These are phyloP conservation scores for Thumatha senex DNA, from an alignment of 2,888 invertebrate genomes.

Conservation along the genomic window DNA sequence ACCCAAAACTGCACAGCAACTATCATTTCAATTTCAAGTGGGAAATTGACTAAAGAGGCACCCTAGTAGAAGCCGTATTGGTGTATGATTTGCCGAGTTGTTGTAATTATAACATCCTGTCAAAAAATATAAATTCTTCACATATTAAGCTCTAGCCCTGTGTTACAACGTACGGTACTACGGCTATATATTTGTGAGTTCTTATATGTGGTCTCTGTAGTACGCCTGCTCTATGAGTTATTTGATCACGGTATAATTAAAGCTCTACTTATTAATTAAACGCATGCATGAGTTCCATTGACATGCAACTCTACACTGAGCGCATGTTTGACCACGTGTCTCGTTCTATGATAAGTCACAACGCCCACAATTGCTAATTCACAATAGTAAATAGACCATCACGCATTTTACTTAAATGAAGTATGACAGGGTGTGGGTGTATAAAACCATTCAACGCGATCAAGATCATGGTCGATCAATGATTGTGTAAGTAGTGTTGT, in stretches of 20 bases:
- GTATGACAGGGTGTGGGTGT: constrained; percentile 25
- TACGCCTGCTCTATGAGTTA: no score
- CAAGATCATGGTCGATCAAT: constrained; percentile 27
- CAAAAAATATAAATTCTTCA: no score
- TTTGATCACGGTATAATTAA: constrained; percentile 18
- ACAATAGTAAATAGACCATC: constrained; percentile 19
- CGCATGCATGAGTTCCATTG: constrained; percentile 39
- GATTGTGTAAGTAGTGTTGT: constrained; percentile 17
- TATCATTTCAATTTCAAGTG: no score
- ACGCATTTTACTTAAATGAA: constrained; percentile 17
- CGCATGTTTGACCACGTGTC: constrained; percentile 51
- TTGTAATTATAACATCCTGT: no score
- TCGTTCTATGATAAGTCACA: constrained; percentile 18
- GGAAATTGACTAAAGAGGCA: no score
- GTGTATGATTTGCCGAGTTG: no score
- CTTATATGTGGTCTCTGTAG: no score
- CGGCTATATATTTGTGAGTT: no score
- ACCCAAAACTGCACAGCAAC: no score
- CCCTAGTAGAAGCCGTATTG: no score
- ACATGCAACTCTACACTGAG: constrained; percentile 33
- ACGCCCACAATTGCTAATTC: constrained; percentile 19
- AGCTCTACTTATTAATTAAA: constrained; percentile 47
- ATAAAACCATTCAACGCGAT: constrained; percentile 15
- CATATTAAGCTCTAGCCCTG: no score
- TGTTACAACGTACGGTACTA: no score